Evolutionary conservation across 2,888 invertebrate genomes (phyloP).

Genomic region (Mylabris sibirica): DNA sequence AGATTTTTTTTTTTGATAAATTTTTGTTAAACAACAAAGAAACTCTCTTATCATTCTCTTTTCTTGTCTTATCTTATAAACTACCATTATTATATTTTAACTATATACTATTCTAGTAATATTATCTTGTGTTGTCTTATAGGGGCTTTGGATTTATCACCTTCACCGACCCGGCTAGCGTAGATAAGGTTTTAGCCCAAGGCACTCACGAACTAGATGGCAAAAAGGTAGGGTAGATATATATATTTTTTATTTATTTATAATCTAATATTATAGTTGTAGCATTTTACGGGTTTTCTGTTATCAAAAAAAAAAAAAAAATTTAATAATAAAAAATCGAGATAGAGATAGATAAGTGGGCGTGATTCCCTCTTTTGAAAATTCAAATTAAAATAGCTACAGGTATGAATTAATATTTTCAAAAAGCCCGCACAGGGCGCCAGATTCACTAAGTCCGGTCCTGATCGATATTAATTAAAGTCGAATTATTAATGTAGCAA

Average conservation of each 20-base stretch:
- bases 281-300: neutral
- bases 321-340: constrained; percentile 14
- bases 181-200: constrained; percentile 99
- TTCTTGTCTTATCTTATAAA: neutral
- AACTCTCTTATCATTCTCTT: constrained; percentile 16
- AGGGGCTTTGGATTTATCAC: constrained; percentile 99
- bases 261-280: constrained; percentile 30
- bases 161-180: constrained; percentile 96
- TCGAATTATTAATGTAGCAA: constrained; percentile 44
- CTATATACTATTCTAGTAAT: constrained; percentile 49
- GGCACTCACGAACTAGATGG: constrained; percentile 99
- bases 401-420: too few relatives aligned
- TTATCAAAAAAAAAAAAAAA: neutral
- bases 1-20: neutral
- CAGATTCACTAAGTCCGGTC: too few relatives aligned
- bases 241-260: constrained; percentile 36
- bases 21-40: constrained; percentile 12
- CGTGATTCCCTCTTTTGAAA: constrained; percentile 1
- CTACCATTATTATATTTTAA: constrained; percentile 24
- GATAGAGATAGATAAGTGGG: constrained; percentile 36
- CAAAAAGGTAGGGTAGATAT: constrained; percentile 86
- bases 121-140: constrained; percentile 63
- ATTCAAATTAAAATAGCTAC: too few relatives aligned
- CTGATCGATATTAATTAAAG: constrained; percentile 4
- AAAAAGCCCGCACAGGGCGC: too few relatives aligned